These are phyloP conservation scores for Drosophila helvetica DNA, from an alignment of 2,888 invertebrate genomes.

Conservation along the genomic window DNA sequence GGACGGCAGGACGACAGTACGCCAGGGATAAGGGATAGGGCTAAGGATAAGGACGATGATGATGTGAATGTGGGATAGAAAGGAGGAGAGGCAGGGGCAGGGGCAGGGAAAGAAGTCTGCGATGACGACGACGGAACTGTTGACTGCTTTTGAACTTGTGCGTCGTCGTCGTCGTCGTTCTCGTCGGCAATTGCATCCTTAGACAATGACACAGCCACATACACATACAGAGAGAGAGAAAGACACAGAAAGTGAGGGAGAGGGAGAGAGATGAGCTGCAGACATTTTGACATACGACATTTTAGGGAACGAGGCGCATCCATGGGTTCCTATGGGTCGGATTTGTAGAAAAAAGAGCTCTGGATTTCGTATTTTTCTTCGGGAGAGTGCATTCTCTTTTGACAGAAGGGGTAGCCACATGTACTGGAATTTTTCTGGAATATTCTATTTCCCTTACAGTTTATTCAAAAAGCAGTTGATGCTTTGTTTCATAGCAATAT, in stretches of 20 bases:
- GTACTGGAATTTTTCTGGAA: background rate
- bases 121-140: constrained; percentile 42
- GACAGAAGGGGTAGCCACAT: background rate
- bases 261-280: constrained; percentile 14
- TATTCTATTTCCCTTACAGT: background rate
- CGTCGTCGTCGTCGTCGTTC: constrained; percentile 29
- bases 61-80: constrained; percentile 40
- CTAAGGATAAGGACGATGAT: constrained; percentile 45
- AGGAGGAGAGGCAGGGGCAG: constrained; percentile 34
- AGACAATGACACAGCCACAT: constrained; percentile 43
- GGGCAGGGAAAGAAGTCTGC: background rate
- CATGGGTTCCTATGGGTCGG: constrained; percentile 26
- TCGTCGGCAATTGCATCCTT: constrained; percentile 53
- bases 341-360: constrained; percentile 17
- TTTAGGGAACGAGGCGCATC: background rate
- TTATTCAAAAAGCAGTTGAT: background rate
- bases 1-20: constrained; percentile 8
- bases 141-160: constrained; percentile 69
- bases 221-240: constrained; percentile 22
- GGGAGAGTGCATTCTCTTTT: too few relatives aligned
- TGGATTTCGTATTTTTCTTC: constrained; percentile 8
- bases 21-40: constrained; percentile 50
- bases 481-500: background rate
- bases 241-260: constrained; percentile 9
- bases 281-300: constrained; percentile 62